Conservation (phyloP, 2,888 invertebrate genomes). For the Amblyjoppa proteus region DNA sequence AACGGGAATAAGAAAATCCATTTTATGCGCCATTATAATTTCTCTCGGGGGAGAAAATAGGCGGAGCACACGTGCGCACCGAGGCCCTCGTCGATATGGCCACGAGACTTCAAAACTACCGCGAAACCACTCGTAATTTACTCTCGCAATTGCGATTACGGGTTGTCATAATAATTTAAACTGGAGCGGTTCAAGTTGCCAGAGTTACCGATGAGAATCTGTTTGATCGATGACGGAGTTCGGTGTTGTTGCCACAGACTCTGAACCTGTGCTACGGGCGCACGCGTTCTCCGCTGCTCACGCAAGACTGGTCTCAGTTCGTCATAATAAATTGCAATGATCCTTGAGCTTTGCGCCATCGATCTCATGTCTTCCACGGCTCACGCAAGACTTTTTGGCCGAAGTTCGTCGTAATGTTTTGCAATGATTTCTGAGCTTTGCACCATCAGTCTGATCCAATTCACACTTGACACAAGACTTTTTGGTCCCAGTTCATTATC, state of each 20-base stretch:
- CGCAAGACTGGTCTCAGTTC: background rate
- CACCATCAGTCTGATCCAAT: no score
- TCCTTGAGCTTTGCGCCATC: background rate
- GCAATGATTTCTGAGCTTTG: no score
- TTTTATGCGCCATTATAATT: constrained; percentile 52
- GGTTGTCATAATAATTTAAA: constrained; percentile 64
- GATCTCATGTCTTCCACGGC: no score
- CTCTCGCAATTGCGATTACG: constrained; percentile 63
- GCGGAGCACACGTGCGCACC: constrained; percentile 11
- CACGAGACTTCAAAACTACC: constrained; percentile 45
- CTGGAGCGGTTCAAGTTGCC: constrained; percentile 42
- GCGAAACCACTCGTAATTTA: constrained; percentile 58
- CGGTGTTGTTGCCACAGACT: background rate
- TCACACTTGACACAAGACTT: no score
- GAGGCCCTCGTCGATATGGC: constrained; percentile 17
- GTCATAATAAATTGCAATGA: background rate
- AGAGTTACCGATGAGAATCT: constrained; percentile 53
- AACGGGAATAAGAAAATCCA: constrained; percentile 37
- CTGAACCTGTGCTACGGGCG: background rate
- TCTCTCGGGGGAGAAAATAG: constrained; percentile 17
- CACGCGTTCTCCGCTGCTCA: background rate
- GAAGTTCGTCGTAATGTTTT: no score
- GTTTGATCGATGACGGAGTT: constrained; percentile 63
- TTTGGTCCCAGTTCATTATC: no score
- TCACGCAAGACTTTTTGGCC: no score